A percentile compares a stretch with the other conserved stretches of the same genome.
These are phyloP conservation scores for Alviniconcha strummeri DNA, from an alignment of 2,888 invertebrate species.

Conservation along the genomic window DNA sequence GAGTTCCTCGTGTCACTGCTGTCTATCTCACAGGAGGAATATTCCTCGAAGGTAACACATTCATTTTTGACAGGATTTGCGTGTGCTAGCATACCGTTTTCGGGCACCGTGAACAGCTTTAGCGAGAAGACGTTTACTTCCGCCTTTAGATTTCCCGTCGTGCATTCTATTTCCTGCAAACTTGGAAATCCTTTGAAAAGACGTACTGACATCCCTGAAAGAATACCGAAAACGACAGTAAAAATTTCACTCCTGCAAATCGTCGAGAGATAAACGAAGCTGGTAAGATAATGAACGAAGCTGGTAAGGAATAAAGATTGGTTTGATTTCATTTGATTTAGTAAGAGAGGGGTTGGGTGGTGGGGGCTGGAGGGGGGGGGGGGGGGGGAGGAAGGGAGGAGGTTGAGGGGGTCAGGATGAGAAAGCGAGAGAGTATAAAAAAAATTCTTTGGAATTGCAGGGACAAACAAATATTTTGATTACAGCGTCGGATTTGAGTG, in stretches of 20 bases:
- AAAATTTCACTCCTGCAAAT: not conserved
- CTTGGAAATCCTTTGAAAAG: not conserved
- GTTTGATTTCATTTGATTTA: too few relatives aligned
- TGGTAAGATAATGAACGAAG: too few relatives aligned
- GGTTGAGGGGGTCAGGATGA: too few relatives aligned
- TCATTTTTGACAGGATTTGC: conserved; percentile 25
- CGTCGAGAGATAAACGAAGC: too few relatives aligned
- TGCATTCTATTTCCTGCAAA: conserved; percentile 21
- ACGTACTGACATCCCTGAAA: not conserved
- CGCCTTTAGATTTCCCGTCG: not conserved
- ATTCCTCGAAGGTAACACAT: conserved; percentile 11
- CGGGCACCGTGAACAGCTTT: not conserved
- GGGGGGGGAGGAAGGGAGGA: too few relatives aligned
- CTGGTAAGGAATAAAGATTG: too few relatives aligned
- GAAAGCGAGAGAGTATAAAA: not conserved
- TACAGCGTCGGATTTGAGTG: too few relatives aligned
- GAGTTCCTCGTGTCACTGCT: conserved; percentile 21
- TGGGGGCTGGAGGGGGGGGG: too few relatives aligned
- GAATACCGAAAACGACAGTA: not conserved
- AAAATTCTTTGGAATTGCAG: too few relatives aligned
- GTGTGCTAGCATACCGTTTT: conserved; percentile 2
- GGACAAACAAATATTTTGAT: too few relatives aligned
- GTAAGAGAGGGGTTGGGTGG: too few relatives aligned
- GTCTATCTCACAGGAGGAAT: conserved; percentile 16
- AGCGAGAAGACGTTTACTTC: conserved; percentile 5